These are phyloP conservation scores for Coptodon rendalli DNA, from an alignment of 2,113 vertebrate genomes.

Conservation along the genomic window DNA sequence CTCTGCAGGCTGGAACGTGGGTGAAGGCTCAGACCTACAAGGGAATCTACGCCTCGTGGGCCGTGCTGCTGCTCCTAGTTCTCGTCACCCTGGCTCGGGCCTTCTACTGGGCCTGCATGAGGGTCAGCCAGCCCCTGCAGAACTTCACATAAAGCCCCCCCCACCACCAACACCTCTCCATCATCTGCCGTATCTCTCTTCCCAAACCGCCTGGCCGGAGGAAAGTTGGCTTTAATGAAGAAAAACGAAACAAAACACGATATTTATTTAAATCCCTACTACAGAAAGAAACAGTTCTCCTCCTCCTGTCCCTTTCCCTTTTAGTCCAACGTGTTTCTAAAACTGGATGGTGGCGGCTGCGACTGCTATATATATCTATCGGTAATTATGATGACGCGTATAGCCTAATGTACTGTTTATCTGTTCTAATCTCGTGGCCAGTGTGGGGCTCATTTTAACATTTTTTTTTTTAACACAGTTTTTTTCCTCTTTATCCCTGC, in stretches of 20 bases:
- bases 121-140: constrained; percentile 76
- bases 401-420: constrained; percentile 45
- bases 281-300: constrained; percentile 4
- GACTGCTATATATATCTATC: constrained; percentile 39
- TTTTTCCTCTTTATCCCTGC: not conserved
- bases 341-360: constrained; percentile 32
- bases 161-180: not conserved
- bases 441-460: constrained; percentile 48
- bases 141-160: constrained; percentile 68
- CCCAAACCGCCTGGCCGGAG: constrained; percentile 9
- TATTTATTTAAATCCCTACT: constrained; percentile 57
- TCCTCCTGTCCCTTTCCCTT: constrained; percentile 6
- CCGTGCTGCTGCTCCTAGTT: constrained; percentile 78
- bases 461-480: not conserved
- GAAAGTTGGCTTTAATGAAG: constrained; percentile 37
- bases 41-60: constrained; percentile 88
- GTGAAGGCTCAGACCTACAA: constrained; percentile 73
- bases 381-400: constrained; percentile 36
- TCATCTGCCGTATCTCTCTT: not conserved
- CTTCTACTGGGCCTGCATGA: constrained; percentile 86
- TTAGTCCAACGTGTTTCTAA: constrained; percentile 49
- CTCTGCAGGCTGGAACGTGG: constrained; percentile 82
- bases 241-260: not conserved
- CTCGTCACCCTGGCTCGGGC: constrained; percentile 81
- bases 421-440: constrained; percentile 56